phyloP scores from a whole-genome alignment of 2,113 vertebrate genomes.

The Seriola quinqueradiata region DNA sequence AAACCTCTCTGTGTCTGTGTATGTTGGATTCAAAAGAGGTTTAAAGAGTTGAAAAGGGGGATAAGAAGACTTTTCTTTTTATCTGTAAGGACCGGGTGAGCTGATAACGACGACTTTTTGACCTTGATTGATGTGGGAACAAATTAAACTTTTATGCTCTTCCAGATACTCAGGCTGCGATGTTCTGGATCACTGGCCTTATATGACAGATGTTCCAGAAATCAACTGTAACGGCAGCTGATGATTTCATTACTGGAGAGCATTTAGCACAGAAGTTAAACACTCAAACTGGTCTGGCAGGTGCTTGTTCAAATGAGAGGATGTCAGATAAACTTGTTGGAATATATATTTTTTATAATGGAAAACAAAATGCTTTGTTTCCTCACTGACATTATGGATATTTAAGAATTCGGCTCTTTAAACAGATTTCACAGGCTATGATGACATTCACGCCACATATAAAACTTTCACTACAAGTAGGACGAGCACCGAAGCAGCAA shows the following conservation, averaged over 20 bases:
- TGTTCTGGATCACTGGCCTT: background rate
- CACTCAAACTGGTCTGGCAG: too few species aligned
- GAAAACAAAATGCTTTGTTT: too few species aligned
- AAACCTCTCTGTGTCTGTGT: background rate
- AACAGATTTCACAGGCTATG: background rate
- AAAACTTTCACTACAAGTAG: too few species aligned
- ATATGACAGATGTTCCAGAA: constrained; percentile 47
- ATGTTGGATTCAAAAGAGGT: constrained; percentile 1
- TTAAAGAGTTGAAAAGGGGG: background rate
- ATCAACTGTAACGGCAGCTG: constrained; percentile 20
- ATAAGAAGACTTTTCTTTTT: constrained; percentile 10
- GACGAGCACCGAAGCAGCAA: too few species aligned
- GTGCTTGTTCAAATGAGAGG: too few species aligned
- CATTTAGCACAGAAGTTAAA: background rate
- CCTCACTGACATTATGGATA: too few species aligned
- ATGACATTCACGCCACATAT: too few species aligned
- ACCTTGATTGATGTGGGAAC: constrained; percentile 22
- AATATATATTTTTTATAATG: too few species aligned
- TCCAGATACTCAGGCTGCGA: constrained; percentile 14
- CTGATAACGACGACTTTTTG: constrained; percentile 1
- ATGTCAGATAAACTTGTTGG: too few species aligned
- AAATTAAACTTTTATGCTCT: constrained; percentile 9
- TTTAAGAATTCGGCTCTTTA: background rate
- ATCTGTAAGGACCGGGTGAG: background rate
- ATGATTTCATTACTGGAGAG: constrained; percentile 30